phyloP scores from a whole-genome alignment of 1,140 invertebrate species.

The Aphidius gifuensis region DNA sequence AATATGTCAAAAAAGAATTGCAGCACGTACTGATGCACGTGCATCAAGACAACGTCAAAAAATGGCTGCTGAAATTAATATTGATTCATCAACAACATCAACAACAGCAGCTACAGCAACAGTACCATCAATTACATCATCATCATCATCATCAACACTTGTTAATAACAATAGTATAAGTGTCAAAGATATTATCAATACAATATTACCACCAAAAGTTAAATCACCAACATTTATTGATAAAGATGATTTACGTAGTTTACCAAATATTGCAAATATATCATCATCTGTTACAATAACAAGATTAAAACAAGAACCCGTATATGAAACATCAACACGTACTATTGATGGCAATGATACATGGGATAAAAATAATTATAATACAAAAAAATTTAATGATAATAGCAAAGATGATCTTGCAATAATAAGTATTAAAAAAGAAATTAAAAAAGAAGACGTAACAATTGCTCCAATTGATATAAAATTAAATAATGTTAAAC shows the following conservation, averaged over 20 bases:
- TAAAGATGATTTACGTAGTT: neutral
- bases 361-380: constrained; percentile 29
- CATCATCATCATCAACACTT: neutral
- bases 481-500: no score
- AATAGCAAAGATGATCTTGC: neutral
- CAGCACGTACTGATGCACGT: constrained; percentile 34
- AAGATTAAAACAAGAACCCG: constrained; percentile 11
- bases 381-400: no score
- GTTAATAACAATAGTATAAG: neutral
- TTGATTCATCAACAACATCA: neutral
- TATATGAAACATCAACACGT: constrained; percentile 20
- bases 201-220: neutral
- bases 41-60: constrained; percentile 20
- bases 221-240: neutral
- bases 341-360: constrained; percentile 28
- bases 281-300: constrained; percentile 6
- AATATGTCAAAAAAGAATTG: constrained; percentile 46
- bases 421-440: neutral
- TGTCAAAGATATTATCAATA: neutral
- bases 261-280: constrained; percentile 5
- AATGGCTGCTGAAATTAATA: constrained; percentile 5
- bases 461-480: no score
- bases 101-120: neutral
- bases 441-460: neutral
- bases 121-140: neutral